phyloP scores from a whole-genome alignment of 1,140 invertebrate genomes.

The Venustaconcha ellipsiformis region DNA sequence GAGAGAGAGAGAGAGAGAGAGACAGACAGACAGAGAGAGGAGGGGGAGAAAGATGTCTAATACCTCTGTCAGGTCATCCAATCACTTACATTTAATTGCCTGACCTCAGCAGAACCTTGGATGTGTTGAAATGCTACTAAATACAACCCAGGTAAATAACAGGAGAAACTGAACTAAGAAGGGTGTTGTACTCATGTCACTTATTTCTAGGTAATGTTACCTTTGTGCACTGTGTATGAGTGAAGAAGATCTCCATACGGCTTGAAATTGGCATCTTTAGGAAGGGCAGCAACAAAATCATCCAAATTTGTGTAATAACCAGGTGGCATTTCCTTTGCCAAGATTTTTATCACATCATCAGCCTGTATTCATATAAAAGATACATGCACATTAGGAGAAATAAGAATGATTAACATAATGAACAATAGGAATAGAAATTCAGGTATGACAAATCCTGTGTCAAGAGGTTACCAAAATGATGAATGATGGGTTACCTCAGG shows the following conservation, averaged over 20 bases:
- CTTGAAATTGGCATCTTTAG: constrained; percentile 79
- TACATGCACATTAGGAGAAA: background rate
- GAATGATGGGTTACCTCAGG: background rate
- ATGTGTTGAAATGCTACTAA: too few species aligned
- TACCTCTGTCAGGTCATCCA: too few species aligned
- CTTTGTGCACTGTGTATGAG: constrained; percentile 69
- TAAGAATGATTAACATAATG: background rate
- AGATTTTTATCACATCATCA: constrained; percentile 83
- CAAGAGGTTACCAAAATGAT: background rate
- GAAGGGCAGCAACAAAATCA: constrained; percentile 76
- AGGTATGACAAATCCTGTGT: background rate
- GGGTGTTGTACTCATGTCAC: too few species aligned
- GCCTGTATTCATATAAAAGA: constrained; percentile 71
- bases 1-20: too few species aligned
- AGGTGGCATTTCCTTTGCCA: constrained; percentile 73
- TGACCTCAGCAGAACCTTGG: too few species aligned
- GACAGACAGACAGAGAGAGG: too few species aligned
- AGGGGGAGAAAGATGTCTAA: too few species aligned
- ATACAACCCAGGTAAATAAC: too few species aligned
- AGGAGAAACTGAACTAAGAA: too few species aligned
- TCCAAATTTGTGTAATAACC: constrained; percentile 78
- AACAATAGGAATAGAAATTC: background rate
- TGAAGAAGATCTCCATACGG: constrained; percentile 80
- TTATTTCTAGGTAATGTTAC: constrained; percentile 33
- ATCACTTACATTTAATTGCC: too few species aligned